Conservation (phyloP, 2,113 vertebrate species). For the Salminus brasiliensis region DNA sequence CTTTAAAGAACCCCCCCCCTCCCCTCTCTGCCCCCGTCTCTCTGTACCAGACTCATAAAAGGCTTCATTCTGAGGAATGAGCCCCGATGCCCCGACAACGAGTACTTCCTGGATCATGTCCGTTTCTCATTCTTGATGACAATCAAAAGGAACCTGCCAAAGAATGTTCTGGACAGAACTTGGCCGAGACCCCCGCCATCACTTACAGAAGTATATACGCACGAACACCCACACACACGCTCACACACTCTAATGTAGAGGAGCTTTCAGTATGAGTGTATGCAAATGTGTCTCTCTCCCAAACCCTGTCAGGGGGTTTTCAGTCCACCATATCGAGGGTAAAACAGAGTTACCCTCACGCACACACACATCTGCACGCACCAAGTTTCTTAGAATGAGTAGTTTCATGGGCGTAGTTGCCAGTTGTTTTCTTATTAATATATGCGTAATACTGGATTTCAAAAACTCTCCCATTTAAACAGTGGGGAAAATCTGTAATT, state of each 20-base stretch:
- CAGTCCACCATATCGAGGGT: neutral
- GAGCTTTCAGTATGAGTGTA: neutral
- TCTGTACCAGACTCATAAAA: slow-evolving; percentile 83
- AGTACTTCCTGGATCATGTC: slow-evolving; percentile 92
- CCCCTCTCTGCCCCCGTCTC: neutral
- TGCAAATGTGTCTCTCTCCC: no score
- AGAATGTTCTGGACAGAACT: slow-evolving; percentile 86
- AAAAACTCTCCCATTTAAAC: neutral
- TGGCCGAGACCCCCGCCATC: slow-evolving; percentile 89
- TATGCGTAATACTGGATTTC: neutral
- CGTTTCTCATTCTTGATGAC: slow-evolving; percentile 91
- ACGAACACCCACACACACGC: slow-evolving; percentile 1
- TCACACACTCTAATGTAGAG: neutral
- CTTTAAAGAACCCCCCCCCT: neutral
- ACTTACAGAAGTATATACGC: slow-evolving; percentile 76
- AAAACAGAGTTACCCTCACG: no score
- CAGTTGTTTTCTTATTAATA: neutral
- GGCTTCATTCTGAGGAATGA: slow-evolving; percentile 93
- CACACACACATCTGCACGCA: neutral
- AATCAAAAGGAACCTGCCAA: slow-evolving; percentile 85
- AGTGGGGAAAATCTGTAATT: neutral
- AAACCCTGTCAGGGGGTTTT: neutral
- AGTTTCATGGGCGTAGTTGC: neutral
- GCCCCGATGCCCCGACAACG: slow-evolving; percentile 87
- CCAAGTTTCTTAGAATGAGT: neutral